Percentiles rank a stretch among this genome's conserved stretches.
Evolutionary conservation across 2,888 invertebrate genomes (phyloP).

Genomic region (Homarus gammarus): DNA sequence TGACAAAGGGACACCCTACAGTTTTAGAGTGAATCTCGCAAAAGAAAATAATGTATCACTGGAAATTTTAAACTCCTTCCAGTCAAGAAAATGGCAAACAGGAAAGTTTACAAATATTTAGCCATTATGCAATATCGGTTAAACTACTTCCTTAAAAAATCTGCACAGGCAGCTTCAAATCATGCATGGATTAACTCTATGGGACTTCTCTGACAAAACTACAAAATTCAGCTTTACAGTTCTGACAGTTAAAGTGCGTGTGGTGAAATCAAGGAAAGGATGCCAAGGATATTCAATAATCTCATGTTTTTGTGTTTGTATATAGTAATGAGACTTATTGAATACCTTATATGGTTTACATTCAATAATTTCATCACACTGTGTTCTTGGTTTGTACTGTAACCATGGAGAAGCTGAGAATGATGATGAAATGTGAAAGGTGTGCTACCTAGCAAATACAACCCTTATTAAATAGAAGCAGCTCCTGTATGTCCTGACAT

Average conservation of each 20-base stretch:
- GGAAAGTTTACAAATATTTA: conserved; percentile 61
- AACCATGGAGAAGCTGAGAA: conserved; percentile 66
- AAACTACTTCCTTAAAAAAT: conserved; percentile 53
- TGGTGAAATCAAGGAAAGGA: conserved; percentile 50
- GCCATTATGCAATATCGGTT: conserved; percentile 53
- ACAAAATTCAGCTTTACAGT: conserved; percentile 61
- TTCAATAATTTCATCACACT: conserved; percentile 54
- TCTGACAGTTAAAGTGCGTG: conserved; percentile 50
- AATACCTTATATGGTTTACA: conserved; percentile 13
- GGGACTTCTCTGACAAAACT: conserved; percentile 58
- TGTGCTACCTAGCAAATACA: conserved; percentile 55
- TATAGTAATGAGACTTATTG: not conserved
- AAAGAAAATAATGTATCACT: conserved; percentile 47
- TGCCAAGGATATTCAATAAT: conserved; percentile 25
- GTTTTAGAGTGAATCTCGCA: conserved; percentile 37
- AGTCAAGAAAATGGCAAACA: conserved; percentile 29
- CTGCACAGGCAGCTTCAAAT: conserved; percentile 63
- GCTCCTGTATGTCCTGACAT: conserved; percentile 32
- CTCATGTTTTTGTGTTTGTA: conserved; percentile 35
- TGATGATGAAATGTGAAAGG: conserved; percentile 50
- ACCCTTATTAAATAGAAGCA: conserved; percentile 42
- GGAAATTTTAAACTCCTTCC: conserved; percentile 36
- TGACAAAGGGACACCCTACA: conserved; percentile 47
- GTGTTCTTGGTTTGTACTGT: conserved; percentile 72
- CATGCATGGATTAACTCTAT: conserved; percentile 54